A percentile compares a stretch with the other conserved stretches of the same genome.
These are phyloP conservation scores for Phaonia tiefii DNA, from an alignment of 2,888 invertebrate species.

Conservation along the genomic window DNA sequence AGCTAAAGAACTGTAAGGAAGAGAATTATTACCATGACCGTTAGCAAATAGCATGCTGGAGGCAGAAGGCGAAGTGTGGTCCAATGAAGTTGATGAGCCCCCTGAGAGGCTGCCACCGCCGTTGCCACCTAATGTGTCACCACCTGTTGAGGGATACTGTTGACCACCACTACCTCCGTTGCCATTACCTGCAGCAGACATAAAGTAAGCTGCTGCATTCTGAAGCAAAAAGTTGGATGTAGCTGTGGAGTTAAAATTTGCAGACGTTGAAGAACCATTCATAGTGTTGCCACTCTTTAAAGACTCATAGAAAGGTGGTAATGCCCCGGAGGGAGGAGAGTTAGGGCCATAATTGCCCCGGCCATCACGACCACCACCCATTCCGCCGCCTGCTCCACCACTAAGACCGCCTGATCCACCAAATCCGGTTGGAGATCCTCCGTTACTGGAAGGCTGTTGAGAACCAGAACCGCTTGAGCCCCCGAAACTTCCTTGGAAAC, in stretches of 20 bases:
- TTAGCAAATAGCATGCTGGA: slow-evolving; percentile 74
- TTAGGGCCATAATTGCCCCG: slow-evolving; percentile 93
- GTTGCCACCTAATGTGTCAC: slow-evolving; percentile 71
- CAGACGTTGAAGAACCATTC: slow-evolving; percentile 74
- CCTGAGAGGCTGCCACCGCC: slow-evolving; percentile 69
- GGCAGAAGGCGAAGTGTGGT: slow-evolving; percentile 58
- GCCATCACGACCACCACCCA: slow-evolving; percentile 89
- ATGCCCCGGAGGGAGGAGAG: slow-evolving; percentile 91
- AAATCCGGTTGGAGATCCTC: slow-evolving; percentile 74
- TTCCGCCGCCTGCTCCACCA: slow-evolving; percentile 87
- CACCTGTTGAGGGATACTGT: slow-evolving; percentile 82
- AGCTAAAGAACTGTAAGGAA: slow-evolving; percentile 72
- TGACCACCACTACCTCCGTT: slow-evolving; percentile 59
- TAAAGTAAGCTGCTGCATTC: slow-evolving; percentile 85
- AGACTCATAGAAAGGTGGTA: slow-evolving; percentile 94
- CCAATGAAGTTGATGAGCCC: slow-evolving; percentile 53
- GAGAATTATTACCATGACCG: slow-evolving; percentile 74
- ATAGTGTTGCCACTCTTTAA: slow-evolving; percentile 89
- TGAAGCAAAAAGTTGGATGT: slow-evolving; percentile 83
- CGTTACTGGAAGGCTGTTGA: slow-evolving; percentile 82
- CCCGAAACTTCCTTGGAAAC: slow-evolving; percentile 77
- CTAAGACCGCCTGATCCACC: slow-evolving; percentile 79
- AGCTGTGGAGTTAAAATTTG: slow-evolving; percentile 76
- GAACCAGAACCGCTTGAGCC: slow-evolving; percentile 67
- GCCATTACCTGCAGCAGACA: slow-evolving; percentile 81